phyloP scores from a whole-genome alignment of 2,888 invertebrate species.

The Drosophila bunnanda region DNA sequence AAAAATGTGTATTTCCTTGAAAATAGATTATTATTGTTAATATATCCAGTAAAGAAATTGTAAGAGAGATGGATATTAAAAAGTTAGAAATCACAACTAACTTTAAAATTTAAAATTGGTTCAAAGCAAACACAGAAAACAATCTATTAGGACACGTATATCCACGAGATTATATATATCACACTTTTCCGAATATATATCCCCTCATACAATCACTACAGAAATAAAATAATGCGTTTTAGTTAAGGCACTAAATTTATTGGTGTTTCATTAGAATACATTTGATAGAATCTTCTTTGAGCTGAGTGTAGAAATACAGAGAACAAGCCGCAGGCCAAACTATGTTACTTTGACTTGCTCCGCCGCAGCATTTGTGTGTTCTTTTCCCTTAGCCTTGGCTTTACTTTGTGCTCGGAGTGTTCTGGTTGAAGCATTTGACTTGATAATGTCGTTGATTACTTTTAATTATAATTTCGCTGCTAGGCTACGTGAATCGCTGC shows the following conservation, averaged over 20 bases:
- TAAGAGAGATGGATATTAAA: background rate
- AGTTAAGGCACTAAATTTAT: too few relatives aligned
- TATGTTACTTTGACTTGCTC: slow-evolving; percentile 33
- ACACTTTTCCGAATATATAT: too few relatives aligned
- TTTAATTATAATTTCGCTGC: slow-evolving; percentile 77
- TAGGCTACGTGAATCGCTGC: slow-evolving; percentile 60
- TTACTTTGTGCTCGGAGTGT: slow-evolving; percentile 32
- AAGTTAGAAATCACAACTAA: background rate
- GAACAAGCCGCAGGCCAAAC: slow-evolving; percentile 23
- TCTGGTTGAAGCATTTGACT: slow-evolving; percentile 63
- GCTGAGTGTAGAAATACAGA: background rate
- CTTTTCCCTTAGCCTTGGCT: slow-evolving; percentile 22
- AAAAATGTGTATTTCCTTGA: background rate
- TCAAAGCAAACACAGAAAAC: background rate
- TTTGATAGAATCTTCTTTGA: background rate
- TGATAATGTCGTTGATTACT: slow-evolving; percentile 77
- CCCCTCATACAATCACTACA: too few relatives aligned
- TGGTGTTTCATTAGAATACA: too few relatives aligned
- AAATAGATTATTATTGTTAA: background rate
- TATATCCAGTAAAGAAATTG: background rate
- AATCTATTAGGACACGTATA: too few relatives aligned
- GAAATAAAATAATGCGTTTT: too few relatives aligned
- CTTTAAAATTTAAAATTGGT: background rate
- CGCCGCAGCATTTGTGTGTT: slow-evolving; percentile 29
- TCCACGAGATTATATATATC: too few relatives aligned